Evolutionary conservation across 2,113 vertebrate genomes (phyloP), one percentile per base, ranked within the genome.

Genomic region (Melanotaenia duboulayi): DNA sequence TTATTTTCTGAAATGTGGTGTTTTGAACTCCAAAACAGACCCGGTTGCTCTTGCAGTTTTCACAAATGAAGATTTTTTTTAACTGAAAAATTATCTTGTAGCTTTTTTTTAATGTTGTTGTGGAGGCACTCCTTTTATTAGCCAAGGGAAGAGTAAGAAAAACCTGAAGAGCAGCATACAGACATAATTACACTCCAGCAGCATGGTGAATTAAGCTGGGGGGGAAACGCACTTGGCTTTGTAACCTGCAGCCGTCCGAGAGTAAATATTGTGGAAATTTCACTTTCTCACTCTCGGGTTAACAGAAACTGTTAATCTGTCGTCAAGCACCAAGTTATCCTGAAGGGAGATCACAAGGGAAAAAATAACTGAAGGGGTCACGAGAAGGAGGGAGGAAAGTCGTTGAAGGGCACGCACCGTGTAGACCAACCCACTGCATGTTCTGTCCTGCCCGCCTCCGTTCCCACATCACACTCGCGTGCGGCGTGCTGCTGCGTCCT

Each of bases 361-460:
- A 12, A 22, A 46, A 42, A 39, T 5, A 37, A 51, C 0, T 16
- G 55, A 1, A 19, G 42, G 37, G 70, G 46, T 69, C 51, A 80
- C 28, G 7, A 1, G 23, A 6, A 63, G 78, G 76, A 81, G 66
- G 72, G 65, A 73, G 49, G 60, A 56, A 57, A 60, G 37, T 69
- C 57, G 66, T 57, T 82, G 68, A 59, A 62, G 77, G 73, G 68
- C 32, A 69, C 52, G 50, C 65, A 74, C 48, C 1, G 28, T 22
- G 7, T 11, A 52, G 88, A 76, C 89, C 92, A 91, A 20, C 92
- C 89, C 86, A 80, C 85, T 82, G 67, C 86, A 19, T 81, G 87
- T 83, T 63, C 50, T 86, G 87, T 84, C 90, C 83, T 90, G 90
- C 78, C 74, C 80, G 20, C 57, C 63, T 25, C 64, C 13, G 23